phyloP scores from a whole-genome alignment of 35 echinoderm and acorn worm genomes.

The Heliocidaris erythrogramma region DNA sequence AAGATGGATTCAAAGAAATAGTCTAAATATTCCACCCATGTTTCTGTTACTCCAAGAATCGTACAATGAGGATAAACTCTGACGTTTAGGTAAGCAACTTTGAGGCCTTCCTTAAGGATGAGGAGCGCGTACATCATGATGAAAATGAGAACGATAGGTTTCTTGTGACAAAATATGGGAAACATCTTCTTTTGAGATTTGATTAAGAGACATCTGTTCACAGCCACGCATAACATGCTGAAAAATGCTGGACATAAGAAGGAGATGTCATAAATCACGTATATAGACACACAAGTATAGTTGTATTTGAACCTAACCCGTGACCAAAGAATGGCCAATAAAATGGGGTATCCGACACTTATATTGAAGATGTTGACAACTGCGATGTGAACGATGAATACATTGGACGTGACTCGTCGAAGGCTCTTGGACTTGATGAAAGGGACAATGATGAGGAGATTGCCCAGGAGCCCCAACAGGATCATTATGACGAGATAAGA shows the following conservation, averaged over 20 bases:
- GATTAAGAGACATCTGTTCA: conserved; percentile 1
- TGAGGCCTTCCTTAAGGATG: not conserved
- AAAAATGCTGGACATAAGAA: not conserved
- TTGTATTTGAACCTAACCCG: not conserved
- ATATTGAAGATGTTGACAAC: conserved; percentile 14
- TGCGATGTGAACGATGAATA: conserved; percentile 6
- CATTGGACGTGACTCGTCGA: not conserved
- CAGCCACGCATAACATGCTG: conserved; percentile 28
- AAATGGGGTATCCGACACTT: not conserved
- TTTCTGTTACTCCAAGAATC: not conserved
- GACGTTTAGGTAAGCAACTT: not conserved
- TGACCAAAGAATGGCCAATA: not conserved
- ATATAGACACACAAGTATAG: not conserved
- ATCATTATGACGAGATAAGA: not conserved
- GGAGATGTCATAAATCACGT: not conserved
- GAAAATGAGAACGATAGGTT: not conserved
- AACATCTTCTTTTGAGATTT: not conserved
- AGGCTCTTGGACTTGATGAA: not conserved
- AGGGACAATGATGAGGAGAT: conserved; percentile 10
- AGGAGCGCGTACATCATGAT: conserved; percentile 2
- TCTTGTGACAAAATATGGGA: not conserved
- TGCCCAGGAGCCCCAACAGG: not conserved
- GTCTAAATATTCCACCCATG: not conserved
- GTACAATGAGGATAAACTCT: not conserved
- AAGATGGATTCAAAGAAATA: not conserved